Conservation (phyloP, 37 sponge, comb jelly and placozoan species). For the Haliclona indistincta region DNA sequence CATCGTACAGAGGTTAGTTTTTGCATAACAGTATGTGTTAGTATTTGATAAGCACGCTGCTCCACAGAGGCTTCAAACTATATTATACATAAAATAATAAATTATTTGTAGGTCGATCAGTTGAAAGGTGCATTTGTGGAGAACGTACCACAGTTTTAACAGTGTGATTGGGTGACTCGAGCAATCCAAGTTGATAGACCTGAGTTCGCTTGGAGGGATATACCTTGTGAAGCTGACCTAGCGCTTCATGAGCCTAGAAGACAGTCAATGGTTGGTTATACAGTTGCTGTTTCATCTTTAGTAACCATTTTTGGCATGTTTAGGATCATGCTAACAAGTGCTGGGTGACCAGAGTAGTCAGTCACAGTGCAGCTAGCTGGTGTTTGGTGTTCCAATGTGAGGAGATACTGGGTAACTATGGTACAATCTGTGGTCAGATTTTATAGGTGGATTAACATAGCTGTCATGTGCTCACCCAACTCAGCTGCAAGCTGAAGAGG, state of each 20-base stretch:
- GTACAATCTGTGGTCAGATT: conserved; percentile 48
- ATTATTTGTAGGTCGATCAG: conserved; percentile 1
- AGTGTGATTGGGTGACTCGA: conserved; percentile 4
- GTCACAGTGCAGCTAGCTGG: conserved; percentile 34
- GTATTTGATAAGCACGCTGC: conserved; percentile 10
- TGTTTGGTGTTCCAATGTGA: conserved; percentile 7
- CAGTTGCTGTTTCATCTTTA: neutral
- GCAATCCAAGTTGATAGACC: conserved; percentile 2
- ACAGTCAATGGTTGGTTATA: neutral
- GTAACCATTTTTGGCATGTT: conserved; percentile 60
- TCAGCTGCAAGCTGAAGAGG: conserved; percentile 81
- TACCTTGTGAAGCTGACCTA: conserved; percentile 43
- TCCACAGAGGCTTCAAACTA: conserved; percentile 48
- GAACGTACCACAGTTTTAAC: neutral
- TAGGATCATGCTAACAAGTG: conserved; percentile 41
- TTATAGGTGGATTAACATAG: no score
- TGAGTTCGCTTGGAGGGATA: conserved; percentile 22
- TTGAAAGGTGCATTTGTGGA: neutral
- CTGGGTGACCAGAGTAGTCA: conserved; percentile 35
- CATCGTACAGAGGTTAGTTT: conserved; percentile 57
- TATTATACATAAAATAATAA: no score
- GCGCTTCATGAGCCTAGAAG: conserved; percentile 4
- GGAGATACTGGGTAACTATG: conserved; percentile 21
- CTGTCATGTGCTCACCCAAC: conserved; percentile 4
- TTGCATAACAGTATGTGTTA: conserved; percentile 62